Evolutionary conservation across 1,140 invertebrate genomes (phyloP).

Genomic region (Drosophila parabipectinata): DNA sequence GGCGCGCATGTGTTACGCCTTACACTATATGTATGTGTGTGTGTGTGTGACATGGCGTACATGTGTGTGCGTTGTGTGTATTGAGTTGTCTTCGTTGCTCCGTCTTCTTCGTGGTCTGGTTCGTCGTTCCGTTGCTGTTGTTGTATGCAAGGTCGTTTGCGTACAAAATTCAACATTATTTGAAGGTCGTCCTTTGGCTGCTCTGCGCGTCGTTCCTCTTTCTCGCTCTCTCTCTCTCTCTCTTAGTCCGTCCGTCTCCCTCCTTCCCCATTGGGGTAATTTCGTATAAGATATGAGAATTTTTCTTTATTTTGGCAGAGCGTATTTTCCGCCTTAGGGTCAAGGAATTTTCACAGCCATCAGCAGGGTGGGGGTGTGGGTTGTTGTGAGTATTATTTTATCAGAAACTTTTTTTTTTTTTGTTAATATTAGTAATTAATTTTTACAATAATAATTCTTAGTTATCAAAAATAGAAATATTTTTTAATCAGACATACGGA

Average conservation of each 20-base stretch:
- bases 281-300: conserved; percentile 6
- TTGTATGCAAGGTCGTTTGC: conserved; percentile 84
- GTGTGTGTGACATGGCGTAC: conserved; percentile 4
- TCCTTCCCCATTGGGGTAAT: conserved; percentile 48
- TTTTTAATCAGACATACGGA: too few species aligned
- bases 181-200: conserved; percentile 83
- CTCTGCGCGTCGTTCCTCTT: conserved; percentile 48
- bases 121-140: conserved; percentile 64
- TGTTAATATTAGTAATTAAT: too few species aligned
- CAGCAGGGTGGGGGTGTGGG: too few species aligned
- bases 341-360: too few species aligned
- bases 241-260: conserved; percentile 16
- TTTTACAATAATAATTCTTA: too few species aligned
- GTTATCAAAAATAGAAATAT: too few species aligned
- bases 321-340: too few species aligned
- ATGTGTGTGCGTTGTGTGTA: conserved; percentile 28
- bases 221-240: conserved; percentile 25
- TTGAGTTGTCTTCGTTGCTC: conserved; percentile 58
- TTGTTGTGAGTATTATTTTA: too few species aligned
- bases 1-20: neutral
- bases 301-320: neutral
- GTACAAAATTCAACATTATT: conserved; percentile 84
- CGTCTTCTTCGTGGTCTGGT: conserved; percentile 64
- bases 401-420: too few species aligned
- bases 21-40: neutral